These are phyloP conservation scores for Pseudonaja textilis DNA, from an alignment of 2,113 vertebrate genomes.

Conservation along the genomic window DNA sequence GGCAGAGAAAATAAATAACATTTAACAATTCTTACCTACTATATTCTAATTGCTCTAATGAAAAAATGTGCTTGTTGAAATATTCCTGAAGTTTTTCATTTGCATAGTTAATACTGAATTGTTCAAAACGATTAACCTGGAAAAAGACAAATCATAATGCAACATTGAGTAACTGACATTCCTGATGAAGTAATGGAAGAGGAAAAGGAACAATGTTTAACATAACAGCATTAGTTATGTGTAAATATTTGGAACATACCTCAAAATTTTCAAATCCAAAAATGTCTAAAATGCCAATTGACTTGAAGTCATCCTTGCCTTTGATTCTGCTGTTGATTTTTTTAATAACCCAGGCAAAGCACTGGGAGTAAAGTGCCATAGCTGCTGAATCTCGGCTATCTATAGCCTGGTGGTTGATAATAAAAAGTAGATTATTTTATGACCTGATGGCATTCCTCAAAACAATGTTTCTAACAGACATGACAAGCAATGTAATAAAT, in stretches of 20 bases:
- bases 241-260: conserved; percentile 64
- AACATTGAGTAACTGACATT: neutral
- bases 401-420: conserved; percentile 76
- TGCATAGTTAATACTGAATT: conserved; percentile 99
- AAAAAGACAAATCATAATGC: conserved; percentile 25
- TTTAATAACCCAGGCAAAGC: conserved; percentile 94
- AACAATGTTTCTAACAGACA: neutral
- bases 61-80: conserved; percentile 99
- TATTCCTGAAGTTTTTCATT: conserved; percentile 99
- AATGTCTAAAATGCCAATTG: conserved; percentile 95
- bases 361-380: conserved; percentile 97
- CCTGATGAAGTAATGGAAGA: neutral
- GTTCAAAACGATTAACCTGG: conserved; percentile 96
- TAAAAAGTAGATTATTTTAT: neutral
- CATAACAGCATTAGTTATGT: neutral
- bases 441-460: neutral
- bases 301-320: conserved; percentile 89
- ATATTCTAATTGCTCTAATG: conserved; percentile 96
- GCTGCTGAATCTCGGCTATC: conserved; percentile 97
- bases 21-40: conserved; percentile 79
- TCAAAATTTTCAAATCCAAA: conserved; percentile 99
- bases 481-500: neutral
- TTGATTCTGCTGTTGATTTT: conserved; percentile 90
- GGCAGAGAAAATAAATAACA: neutral
- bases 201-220: neutral